phyloP scores from a whole-genome alignment of 2,888 invertebrate species.

The Operophtera brumata region DNA sequence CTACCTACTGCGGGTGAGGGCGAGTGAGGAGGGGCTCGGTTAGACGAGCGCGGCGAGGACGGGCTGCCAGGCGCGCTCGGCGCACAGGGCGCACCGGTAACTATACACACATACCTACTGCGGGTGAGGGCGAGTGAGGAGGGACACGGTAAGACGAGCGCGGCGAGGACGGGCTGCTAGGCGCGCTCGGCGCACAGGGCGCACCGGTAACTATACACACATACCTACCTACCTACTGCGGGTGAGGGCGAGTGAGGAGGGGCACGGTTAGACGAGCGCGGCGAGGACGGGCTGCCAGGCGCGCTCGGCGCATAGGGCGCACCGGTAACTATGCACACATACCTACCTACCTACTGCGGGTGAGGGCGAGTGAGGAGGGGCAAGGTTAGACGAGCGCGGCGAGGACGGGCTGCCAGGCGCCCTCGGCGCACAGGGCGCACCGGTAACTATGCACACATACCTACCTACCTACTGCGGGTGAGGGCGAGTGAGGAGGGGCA shows the following conservation, averaged over 20 bases:
- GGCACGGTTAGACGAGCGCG: slow-evolving; percentile 86
- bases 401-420: slow-evolving; percentile 85
- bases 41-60: slow-evolving; percentile 85
- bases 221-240: neutral
- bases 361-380: slow-evolving; percentile 84
- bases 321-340: slow-evolving; percentile 69
- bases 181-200: slow-evolving; percentile 85
- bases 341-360: slow-evolving; percentile 73
- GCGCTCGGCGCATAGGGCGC: slow-evolving; percentile 84
- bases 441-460: too few species aligned
- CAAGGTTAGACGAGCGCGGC: slow-evolving; percentile 85
- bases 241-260: slow-evolving; percentile 86
- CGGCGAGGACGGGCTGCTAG: slow-evolving; percentile 85
- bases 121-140: slow-evolving; percentile 85
- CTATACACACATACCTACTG: slow-evolving; percentile 36
- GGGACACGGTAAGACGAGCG: slow-evolving; percentile 85
- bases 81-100: slow-evolving; percentile 82
- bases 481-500: too few species aligned
- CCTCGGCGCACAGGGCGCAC: slow-evolving; percentile 85
- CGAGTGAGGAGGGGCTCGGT: slow-evolving; percentile 85
- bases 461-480: too few species aligned
- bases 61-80: slow-evolving; percentile 87
- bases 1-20: slow-evolving; percentile 74
- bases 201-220: slow-evolving; percentile 73
- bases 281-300: slow-evolving; percentile 86